Base-by-base conservation (phyloP, 2,888 invertebrate species). In the Sisyra nigra region DNA sequence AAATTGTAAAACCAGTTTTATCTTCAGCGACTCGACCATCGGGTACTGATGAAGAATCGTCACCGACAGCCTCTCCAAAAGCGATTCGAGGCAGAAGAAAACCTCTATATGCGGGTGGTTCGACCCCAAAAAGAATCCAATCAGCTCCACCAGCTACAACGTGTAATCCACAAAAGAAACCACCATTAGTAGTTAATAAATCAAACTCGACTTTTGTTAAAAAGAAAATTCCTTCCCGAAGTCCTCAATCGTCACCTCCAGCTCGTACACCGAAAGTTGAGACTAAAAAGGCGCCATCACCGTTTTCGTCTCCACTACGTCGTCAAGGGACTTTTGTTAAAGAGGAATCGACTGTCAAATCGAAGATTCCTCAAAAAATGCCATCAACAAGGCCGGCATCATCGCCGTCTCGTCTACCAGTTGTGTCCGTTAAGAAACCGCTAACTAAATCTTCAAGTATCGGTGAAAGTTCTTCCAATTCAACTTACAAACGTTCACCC, bases 241-340 rank as follows among this genome's bases (percentile, higher is more conserved):
- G 15, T 37, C 1, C 45, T 39, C 35, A 14, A 41, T 41, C 3
- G 13, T 36, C n/a, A 15, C 17, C 18, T 15, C 8, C 14, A 9
- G 11, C 11, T 13, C 11, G 14, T 13, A 13, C 15, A 10, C 4
- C 38, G 15, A 38, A 33, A 33, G 9, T 33, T 13, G 24, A 24
- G 24, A 3, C 24, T 5, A 24, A 24, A 24, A 24, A 24, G 7
- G 3, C 24, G 7, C 24, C 24, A 24, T 24, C 24, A 24, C 24
- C 24, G 24, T 24, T 7, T 24, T 33, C 33, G 3, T 33, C 33
- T 5, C 33, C 33, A n/a, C 58, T 84, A 30, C 83, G 84, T 50
- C 71, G 92, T 19, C 91, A 93, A 60, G 88, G 88, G 10, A 93
- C 93, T 0, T 93, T 93, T 57, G 86, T 88, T 0, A 92, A 91